Percentiles rank a stretch among this genome's conserved stretches.
Evolutionary conservation across 2,888 invertebrate genomes (phyloP).

Genomic region (Drosophila leonis): DNA sequence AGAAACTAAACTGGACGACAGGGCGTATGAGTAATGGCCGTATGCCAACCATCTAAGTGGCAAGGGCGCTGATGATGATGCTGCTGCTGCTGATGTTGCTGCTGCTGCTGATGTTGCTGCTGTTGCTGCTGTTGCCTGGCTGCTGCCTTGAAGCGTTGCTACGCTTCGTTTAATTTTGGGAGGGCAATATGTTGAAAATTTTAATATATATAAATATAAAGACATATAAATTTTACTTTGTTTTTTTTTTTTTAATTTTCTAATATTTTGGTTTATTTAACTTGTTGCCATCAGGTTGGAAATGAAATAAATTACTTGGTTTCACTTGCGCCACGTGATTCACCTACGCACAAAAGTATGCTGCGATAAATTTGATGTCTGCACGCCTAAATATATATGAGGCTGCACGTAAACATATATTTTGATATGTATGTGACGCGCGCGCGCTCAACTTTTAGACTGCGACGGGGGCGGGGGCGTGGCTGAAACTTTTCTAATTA

Average conservation of each 20-base stretch:
- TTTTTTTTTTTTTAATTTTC: not conserved
- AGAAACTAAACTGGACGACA: slow-evolving; percentile 30
- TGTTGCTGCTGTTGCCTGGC: not conserved
- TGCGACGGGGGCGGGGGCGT: slow-evolving; percentile 17
- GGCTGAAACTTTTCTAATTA: slow-evolving; percentile 74
- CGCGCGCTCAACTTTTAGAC: slow-evolving; percentile 20
- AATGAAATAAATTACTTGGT: slow-evolving; percentile 39
- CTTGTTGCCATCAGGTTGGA: slow-evolving; percentile 33
- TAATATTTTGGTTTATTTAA: slow-evolving; percentile 5
- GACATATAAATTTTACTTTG: not conserved
- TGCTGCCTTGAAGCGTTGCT: slow-evolving; percentile 24
- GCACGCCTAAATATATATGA: not conserved
- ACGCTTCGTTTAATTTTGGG: slow-evolving; percentile 54
- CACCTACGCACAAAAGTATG: slow-evolving; percentile 52
- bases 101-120: not conserved
- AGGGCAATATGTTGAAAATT: slow-evolving; percentile 24
- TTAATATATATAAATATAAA: not conserved
- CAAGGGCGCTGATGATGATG: slow-evolving; percentile 14
- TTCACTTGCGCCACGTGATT: slow-evolving; percentile 14
- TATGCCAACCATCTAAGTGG: slow-evolving; percentile 25
- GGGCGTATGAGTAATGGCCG: slow-evolving; percentile 52
- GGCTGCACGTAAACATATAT: slow-evolving; percentile 11
- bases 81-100: not conserved
- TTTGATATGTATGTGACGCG: slow-evolving; percentile 28
- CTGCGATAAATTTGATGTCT: slow-evolving; percentile 47